Conservation (phyloP, 2,888 invertebrate species). For the Zele albiditarsus region DNA sequence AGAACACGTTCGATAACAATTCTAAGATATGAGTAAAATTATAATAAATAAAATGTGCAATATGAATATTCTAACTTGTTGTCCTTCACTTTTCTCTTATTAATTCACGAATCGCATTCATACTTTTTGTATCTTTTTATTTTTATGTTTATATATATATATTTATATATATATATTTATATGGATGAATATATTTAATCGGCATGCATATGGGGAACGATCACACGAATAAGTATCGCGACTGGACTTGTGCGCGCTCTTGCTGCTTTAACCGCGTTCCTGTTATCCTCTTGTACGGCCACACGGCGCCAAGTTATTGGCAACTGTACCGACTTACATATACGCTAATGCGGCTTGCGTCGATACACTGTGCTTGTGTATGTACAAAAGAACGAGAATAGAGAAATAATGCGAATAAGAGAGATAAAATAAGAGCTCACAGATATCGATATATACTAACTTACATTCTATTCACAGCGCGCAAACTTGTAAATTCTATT, state of each 20-base stretch:
- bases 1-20: not conserved
- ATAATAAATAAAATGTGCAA: not conserved
- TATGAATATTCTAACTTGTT: not conserved
- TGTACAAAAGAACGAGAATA: not conserved
- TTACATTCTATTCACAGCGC: not conserved
- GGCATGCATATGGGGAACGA: not conserved
- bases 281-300: conserved; percentile 13
- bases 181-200: not conserved
- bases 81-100: not conserved
- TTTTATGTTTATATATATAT: not conserved
- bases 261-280: not conserved
- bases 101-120: not conserved
- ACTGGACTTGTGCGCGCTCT: not conserved
- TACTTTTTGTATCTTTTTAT: not conserved
- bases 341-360: conserved; percentile 23
- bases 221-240: conserved; percentile 3
- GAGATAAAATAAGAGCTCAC: conserved; percentile 31
- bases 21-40: not conserved
- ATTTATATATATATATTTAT: not conserved
- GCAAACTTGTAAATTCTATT: conserved; percentile 23
- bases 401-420: conserved; percentile 7
- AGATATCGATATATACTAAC: conserved; percentile 35
- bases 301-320: conserved; percentile 47
- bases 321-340: conserved; percentile 40
- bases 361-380: conserved; percentile 23